These are phyloP conservation scores for Auanema freiburgensis DNA, from an alignment of 2,888 invertebrate genomes.

Conservation along the genomic window DNA sequence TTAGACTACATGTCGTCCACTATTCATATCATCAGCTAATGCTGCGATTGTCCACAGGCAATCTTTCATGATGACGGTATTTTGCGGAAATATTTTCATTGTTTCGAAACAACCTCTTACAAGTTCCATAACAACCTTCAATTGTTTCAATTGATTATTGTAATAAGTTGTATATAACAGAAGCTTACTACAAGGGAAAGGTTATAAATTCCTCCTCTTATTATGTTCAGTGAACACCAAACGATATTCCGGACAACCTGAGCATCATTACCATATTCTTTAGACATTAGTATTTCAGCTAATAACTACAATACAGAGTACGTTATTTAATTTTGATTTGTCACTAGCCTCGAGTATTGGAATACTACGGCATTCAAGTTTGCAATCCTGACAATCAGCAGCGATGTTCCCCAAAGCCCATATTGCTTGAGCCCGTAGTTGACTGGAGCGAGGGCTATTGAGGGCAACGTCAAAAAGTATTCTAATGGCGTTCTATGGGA, in stretches of 20 bases:
- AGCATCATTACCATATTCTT: background rate
- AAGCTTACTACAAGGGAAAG: conserved; percentile 4
- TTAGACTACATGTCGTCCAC: conserved; percentile 7
- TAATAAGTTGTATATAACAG: too few relatives aligned
- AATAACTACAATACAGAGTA: background rate
- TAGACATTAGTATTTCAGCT: background rate
- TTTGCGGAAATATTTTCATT: background rate
- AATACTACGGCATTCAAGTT: conserved; percentile 20
- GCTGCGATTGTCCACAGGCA: conserved; percentile 32
- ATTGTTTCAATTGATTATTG: too few relatives aligned
- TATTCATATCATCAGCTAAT: conserved; percentile 29
- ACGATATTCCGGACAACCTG: conserved; percentile 17
- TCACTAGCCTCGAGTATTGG: conserved; percentile 18
- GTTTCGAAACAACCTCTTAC: background rate
- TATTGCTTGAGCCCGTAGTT: conserved; percentile 18
- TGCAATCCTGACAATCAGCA: conserved; percentile 34
- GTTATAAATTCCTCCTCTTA: conserved; percentile 23
- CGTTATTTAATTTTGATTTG: background rate
- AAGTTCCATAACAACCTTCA: background rate
- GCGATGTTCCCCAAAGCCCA: conserved; percentile 41
- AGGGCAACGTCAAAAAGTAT: background rate
- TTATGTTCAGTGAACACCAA: conserved; percentile 36
- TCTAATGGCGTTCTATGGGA: background rate
- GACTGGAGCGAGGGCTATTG: conserved; percentile 1
- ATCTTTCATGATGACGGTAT: conserved; percentile 5